Conservation (phyloP, 2,888 invertebrate species). For the Osedax frankpressi region DNA sequence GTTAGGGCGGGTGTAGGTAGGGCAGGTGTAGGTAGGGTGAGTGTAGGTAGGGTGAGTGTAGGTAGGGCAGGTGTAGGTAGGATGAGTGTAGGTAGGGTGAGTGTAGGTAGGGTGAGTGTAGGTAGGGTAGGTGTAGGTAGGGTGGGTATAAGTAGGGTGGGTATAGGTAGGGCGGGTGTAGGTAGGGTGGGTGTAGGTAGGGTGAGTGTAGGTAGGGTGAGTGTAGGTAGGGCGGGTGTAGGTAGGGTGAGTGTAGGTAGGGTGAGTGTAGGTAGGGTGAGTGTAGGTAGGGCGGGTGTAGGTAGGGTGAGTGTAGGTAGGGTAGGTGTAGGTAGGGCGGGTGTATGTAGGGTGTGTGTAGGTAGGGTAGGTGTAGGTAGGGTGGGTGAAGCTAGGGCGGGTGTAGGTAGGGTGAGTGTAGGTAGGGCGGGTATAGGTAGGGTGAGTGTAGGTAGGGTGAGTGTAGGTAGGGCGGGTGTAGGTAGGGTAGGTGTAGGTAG, state of each 20-base stretch:
- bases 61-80: not conserved
- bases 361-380: not conserved
- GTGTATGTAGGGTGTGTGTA: not conserved
- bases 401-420: not conserved
- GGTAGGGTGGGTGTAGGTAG: not conserved
- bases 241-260: not conserved
- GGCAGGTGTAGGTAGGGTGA: not conserved
- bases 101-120: not conserved
- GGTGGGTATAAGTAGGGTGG: not conserved
- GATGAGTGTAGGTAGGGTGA: not conserved
- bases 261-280: not conserved
- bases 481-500: not conserved
- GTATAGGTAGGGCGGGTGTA: too few relatives aligned
- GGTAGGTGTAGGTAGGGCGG: not conserved
- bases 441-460: not conserved
- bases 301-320: too few relatives aligned
- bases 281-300: not conserved
- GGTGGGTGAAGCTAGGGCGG: not conserved
- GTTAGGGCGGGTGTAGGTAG: not conserved
- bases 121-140: not conserved
- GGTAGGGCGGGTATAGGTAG: not conserved
- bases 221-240: not conserved
- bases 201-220: not conserved
- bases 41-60: not conserved
- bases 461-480: not conserved